Percentiles rank a stretch among this genome's conserved stretches.
Conservation (phyloP, 2,797 vertebrate genomes). For the Poeciliopsis paucimaculata region DNA sequence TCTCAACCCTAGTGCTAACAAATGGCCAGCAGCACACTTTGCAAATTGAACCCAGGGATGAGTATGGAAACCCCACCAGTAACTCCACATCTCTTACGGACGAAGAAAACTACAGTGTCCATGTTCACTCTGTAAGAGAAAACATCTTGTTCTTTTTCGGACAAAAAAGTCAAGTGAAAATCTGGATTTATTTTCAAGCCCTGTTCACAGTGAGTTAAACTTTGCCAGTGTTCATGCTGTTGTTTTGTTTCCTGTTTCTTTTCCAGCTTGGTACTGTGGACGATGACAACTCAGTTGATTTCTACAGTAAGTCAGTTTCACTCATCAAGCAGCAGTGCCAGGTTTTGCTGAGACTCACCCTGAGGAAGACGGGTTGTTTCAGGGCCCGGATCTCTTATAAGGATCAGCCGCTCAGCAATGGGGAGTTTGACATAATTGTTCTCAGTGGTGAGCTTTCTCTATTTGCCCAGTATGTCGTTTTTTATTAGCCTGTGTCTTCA, state of each 20-base stretch:
- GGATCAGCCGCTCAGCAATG: conserved; percentile 94
- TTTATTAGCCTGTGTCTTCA: not conserved
- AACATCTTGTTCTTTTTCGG: not conserved
- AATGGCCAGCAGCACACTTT: conserved; percentile 93
- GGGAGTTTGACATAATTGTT: conserved; percentile 98
- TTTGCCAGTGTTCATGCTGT: conserved; percentile 2
- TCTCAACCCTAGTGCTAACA: conserved; percentile 96
- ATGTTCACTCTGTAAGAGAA: conserved; percentile 87
- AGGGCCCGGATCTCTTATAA: conserved; percentile 92
- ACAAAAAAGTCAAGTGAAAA: conserved; percentile 18
- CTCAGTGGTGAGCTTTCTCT: conserved; percentile 88
- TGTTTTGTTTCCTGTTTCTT: not conserved
- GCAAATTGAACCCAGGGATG: conserved; percentile 95
- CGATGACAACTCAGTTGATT: conserved; percentile 86
- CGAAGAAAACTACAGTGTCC: conserved; percentile 91
- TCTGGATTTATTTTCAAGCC: not conserved
- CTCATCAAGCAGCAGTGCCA: conserved; percentile 92
- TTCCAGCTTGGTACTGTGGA: conserved; percentile 90
- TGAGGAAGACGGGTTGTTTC: conserved; percentile 93
- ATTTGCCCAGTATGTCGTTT: not conserved
- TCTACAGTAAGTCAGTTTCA: conserved; percentile 88
- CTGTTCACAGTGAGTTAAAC: conserved; percentile 21
- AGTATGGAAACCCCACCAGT: conserved; percentile 96
- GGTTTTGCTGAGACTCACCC: conserved; percentile 89
- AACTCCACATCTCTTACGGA: conserved; percentile 91